Evolutionary conservation across 1,140 invertebrate genomes (phyloP).

Genomic region (Lethrus apterus): DNA sequence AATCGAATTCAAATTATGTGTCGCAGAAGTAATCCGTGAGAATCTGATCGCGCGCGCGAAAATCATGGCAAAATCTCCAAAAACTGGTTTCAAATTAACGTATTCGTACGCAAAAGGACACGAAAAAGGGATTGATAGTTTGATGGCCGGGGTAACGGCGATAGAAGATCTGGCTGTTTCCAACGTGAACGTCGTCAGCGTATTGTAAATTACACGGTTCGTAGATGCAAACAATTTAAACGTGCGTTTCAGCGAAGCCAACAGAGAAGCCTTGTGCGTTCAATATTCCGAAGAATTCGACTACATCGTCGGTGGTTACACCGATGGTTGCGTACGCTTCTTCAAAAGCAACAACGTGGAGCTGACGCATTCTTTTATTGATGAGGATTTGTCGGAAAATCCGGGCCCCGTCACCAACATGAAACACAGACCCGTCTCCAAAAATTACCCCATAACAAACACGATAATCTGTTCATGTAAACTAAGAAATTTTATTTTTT

Average conservation of each 20-base stretch:
- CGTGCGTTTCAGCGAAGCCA: constrained; percentile 42
- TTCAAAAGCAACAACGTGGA: constrained; percentile 43
- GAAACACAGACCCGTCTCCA: constrained; percentile 50
- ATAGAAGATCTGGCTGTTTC: background rate
- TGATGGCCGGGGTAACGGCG: background rate
- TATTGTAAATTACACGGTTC: constrained; percentile 1
- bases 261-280: constrained; percentile 48
- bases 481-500: constrained; percentile 14
- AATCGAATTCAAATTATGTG: too few relatives aligned
- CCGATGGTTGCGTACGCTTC: constrained; percentile 48
- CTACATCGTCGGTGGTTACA: constrained; percentile 48
- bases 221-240: background rate
- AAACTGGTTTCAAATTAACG: constrained; percentile 3
- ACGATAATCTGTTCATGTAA: constrained; percentile 50
- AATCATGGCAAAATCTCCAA: too few relatives aligned
- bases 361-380: constrained; percentile 41
- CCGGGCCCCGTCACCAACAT: constrained; percentile 49
- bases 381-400: constrained; percentile 48
- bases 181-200: background rate
- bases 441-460: constrained; percentile 48
- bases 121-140: constrained; percentile 1
- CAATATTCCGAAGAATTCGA: constrained; percentile 53
- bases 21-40: too few relatives aligned
- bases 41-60: too few relatives aligned
- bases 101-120: background rate